A percentile compares a stretch with the other conserved stretches of the same genome.
Conservation (phyloP, 2,888 invertebrate species). For the Parnassius smintheus region DNA sequence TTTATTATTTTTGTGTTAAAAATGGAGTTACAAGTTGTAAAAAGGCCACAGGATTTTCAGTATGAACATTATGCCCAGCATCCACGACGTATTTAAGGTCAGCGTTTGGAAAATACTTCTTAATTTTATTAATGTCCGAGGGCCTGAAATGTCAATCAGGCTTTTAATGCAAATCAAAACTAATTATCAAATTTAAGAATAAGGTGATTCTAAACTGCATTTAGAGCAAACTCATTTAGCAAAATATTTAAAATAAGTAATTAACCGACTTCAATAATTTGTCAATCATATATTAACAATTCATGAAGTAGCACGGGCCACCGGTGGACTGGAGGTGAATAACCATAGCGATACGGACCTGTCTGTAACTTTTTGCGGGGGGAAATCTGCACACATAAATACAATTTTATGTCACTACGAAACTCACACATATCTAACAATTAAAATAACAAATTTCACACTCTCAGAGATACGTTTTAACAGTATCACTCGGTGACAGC, state of each 20-base stretch:
- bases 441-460: too few relatives aligned
- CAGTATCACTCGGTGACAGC: too few relatives aligned
- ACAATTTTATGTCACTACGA: too few relatives aligned
- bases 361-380: too few relatives aligned
- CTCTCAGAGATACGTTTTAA: too few relatives aligned
- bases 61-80: slow-evolving; percentile 62
- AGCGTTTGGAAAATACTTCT: slow-evolving; percentile 49
- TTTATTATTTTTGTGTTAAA: slow-evolving; percentile 35
- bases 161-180: neutral
- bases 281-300: neutral
- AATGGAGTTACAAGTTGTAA: slow-evolving; percentile 53
- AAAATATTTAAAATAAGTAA: too few relatives aligned
- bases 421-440: too few relatives aligned
- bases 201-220: neutral
- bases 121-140: slow-evolving; percentile 45
- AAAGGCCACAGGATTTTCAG: slow-evolving; percentile 60
- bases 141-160: slow-evolving; percentile 36
- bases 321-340: too few relatives aligned
- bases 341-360: too few relatives aligned
- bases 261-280: too few relatives aligned
- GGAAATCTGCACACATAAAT: too few relatives aligned
- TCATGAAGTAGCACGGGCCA: too few relatives aligned
- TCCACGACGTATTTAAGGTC: slow-evolving; percentile 46
- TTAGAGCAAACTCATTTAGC: neutral
- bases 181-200: neutral